Conservation (phyloP, 2,797 vertebrate species). For the Pitangus sulphuratus region DNA sequence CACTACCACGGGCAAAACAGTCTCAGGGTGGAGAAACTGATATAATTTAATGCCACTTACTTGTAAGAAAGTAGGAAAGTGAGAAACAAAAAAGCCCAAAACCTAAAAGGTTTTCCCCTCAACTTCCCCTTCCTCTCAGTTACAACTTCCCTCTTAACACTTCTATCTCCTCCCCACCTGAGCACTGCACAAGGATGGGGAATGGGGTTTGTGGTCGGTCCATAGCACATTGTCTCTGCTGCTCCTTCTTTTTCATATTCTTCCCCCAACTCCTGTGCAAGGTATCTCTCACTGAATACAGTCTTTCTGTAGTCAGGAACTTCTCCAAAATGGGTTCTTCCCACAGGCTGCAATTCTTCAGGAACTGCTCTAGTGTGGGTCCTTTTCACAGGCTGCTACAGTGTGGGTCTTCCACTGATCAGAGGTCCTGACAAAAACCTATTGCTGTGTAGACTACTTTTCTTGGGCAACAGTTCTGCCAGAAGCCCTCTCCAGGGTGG, state of each 20-base stretch:
- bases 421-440: background rate
- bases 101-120: background rate
- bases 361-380: background rate
- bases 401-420: rapidly evolving
- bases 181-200: rapidly evolving
- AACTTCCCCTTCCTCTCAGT: background rate
- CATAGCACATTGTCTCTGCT: background rate
- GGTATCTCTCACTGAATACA: background rate
- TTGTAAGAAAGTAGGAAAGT: background rate
- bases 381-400: background rate
- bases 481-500: background rate
- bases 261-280: background rate
- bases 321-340: background rate
- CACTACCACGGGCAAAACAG: background rate
- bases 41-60: background rate
- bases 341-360: background rate
- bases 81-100: background rate
- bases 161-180: background rate
- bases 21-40: background rate
- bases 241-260: background rate
- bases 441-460: background rate
- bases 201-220: background rate
- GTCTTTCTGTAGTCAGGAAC: background rate
- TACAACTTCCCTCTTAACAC: background rate
- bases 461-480: background rate